Base-by-base conservation (phyloP, 2,113 vertebrate genomes). In the Origma solitaria region DNA sequence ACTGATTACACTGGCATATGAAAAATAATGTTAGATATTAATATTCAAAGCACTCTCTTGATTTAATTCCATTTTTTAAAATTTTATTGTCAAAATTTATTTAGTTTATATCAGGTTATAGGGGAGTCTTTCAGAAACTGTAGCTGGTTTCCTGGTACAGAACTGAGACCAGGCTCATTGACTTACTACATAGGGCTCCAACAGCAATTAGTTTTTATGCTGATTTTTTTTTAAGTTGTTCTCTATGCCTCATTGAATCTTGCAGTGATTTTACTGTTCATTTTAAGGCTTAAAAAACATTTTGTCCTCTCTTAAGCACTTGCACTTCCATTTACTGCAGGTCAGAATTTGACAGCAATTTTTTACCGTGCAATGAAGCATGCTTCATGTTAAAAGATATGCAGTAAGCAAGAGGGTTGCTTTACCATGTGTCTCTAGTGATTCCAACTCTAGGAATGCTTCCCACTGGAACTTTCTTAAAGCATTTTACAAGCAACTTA, bases 301-400 rank as follows among this genome's bases (percentile, higher is more conserved):
- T 49, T 83, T 93, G 8, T 11, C 61, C 50, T 66, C 51, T 72
- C 44, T 89, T 85, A 91, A 84, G 40, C 50, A 21, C 54, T 92
- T 92, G 38, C 53, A 37, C 82, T 79, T 68, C 54, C 35, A 66
- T 87, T 94, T 95, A 72, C 70, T 80, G 38, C 53, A 66, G 40
- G 57, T 96, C 84, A 82, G 61, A 84, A 91, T 85, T 66, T 95
- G 88, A 95, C 82, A 88, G 50, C 71, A 86, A 10, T 86, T 80
- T 93, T 92, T 92, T 61, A 27, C 58, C 77, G 75, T 80, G 81
- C 50, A 38, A 25, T 61, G 87, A 76, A 76, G 81, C 78, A n/a
- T 84, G 47, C 28, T 58, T 61, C 22, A 2, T 58, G 13, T 84
- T 89, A 85, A 81, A 93, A 78, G 69, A 75, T 45, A 13, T 17